A percentile compares a stretch with the other conserved stretches of the same genome.
Conservation (phyloP, 2,888 invertebrate species). For the Phyllotreta cruciferae region DNA sequence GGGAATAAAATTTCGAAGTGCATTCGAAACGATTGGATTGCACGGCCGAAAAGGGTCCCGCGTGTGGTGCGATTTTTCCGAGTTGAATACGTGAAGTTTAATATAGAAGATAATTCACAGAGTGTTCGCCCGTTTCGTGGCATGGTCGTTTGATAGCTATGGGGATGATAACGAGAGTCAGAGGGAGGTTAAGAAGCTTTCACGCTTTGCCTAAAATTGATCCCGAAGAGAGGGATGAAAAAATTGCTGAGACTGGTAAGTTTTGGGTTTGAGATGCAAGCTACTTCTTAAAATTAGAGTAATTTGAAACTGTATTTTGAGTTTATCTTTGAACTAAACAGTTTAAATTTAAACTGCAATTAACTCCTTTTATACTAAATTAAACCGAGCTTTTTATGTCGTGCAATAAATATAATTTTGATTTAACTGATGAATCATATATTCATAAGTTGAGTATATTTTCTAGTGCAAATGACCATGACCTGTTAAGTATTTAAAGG, state of each 20-base stretch:
- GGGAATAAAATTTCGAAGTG: slow-evolving; percentile 31
- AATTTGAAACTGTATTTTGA: too few species aligned
- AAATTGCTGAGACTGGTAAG: slow-evolving; percentile 74
- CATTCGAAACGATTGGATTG: too few species aligned
- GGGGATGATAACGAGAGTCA: slow-evolving; percentile 76
- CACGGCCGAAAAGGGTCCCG: not conserved
- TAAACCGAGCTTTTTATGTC: too few species aligned
- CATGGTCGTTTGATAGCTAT: slow-evolving; percentile 54
- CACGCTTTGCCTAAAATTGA: slow-evolving; percentile 70
- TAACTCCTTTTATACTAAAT: too few species aligned
- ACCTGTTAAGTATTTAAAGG: too few species aligned
- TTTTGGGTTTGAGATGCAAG: slow-evolving; percentile 5
- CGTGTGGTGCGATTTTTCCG: not conserved
- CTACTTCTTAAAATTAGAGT: too few species aligned
- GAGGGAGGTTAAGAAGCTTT: slow-evolving; percentile 65
- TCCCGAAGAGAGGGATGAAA: slow-evolving; percentile 69
- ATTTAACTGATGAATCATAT: not conserved
- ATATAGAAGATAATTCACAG: slow-evolving; percentile 26
- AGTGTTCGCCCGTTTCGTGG: slow-evolving; percentile 24
- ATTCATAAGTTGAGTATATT: too few species aligned
- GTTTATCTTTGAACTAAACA: too few species aligned
- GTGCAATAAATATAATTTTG: too few species aligned
- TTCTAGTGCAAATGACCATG: too few species aligned
- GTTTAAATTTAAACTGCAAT: too few species aligned
- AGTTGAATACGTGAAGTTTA: slow-evolving; percentile 37